These are phyloP conservation scores for Selenia dentaria DNA, from an alignment of 2,888 invertebrate genomes.

Conservation along the genomic window DNA sequence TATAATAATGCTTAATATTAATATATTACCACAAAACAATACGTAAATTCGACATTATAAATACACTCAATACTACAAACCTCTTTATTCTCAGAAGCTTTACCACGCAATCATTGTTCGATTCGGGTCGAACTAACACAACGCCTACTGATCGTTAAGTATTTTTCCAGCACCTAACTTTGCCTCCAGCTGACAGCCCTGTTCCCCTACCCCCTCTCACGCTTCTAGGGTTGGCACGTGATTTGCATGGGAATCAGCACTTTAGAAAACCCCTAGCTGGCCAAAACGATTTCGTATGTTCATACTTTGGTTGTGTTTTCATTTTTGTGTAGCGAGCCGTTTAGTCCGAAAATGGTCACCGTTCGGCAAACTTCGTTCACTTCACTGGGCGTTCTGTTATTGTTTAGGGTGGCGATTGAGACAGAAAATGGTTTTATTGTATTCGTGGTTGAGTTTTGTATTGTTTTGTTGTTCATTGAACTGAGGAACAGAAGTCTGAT, in stretches of 20 bases:
- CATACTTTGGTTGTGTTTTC: constrained; percentile 7
- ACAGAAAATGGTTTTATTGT: constrained; percentile 17
- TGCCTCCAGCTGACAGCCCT: constrained; percentile 15
- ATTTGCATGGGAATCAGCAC: constrained; percentile 33
- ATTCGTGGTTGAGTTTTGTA: constrained; percentile 6
- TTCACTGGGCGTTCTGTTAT: constrained; percentile 16
- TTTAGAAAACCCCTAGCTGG: constrained; percentile 26
- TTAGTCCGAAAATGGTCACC: constrained; percentile 5
- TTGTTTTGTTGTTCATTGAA: constrained; percentile 13
- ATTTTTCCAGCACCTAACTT: constrained; percentile 10
- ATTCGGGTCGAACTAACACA: constrained; percentile 11
- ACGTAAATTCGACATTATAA: too few species aligned
- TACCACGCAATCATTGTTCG: constrained; percentile 17
- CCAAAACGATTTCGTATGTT: constrained; percentile 26
- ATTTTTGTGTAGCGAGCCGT: constrained; percentile 18
- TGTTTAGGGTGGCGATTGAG: constrained; percentile 18
- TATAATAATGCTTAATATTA: too few species aligned
- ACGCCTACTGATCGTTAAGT: constrained; percentile 10
- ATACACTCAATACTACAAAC: too few species aligned
- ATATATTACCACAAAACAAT: too few species aligned
- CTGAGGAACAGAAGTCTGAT: too few species aligned
- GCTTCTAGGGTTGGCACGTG: constrained; percentile 15
- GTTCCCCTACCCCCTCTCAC: not conserved
- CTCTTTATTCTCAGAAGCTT: constrained; percentile 7
- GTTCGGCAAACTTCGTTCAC: constrained; percentile 9